Conservation (phyloP, 2,888 invertebrate genomes). For the Mythimna lalbum region DNA sequence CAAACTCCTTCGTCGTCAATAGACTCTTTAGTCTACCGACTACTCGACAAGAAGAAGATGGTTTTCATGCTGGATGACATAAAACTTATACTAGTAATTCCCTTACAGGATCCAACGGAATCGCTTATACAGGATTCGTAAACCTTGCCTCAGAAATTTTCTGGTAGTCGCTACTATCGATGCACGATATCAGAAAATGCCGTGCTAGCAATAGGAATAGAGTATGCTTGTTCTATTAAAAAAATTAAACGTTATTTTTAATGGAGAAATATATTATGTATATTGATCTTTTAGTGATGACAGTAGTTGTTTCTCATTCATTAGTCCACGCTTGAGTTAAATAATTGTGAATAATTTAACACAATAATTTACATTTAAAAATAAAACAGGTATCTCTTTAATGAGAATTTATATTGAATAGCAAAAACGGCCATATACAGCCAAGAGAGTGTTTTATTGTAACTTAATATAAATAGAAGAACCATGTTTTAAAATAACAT, state of each 20-base stretch:
- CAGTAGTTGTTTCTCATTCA: background rate
- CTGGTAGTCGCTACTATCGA: background rate
- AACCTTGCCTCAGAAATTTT: background rate
- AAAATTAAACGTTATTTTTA: background rate
- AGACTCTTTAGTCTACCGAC: too few relatives aligned
- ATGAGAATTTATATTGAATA: slow-evolving; percentile 28
- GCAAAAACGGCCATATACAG: slow-evolving; percentile 26
- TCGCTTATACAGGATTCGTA: background rate
- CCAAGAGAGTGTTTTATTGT: slow-evolving; percentile 28
- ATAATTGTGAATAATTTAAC: slow-evolving; percentile 5
- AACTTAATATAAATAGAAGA: slow-evolving; percentile 11
- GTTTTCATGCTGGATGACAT: background rate
- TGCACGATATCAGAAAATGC: background rate
- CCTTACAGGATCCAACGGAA: background rate
- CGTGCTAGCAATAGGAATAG: background rate
- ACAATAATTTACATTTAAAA: background rate
- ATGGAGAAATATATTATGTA: background rate
- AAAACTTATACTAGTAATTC: background rate
- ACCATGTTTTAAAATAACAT: slow-evolving; percentile 29
- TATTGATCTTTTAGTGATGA: background rate
- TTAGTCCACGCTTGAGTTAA: background rate
- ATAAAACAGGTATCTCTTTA: background rate
- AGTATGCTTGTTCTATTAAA: background rate
- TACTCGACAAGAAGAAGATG: background rate
- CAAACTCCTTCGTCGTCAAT: too few relatives aligned